Conservation (phyloP, 2,888 invertebrate species). For the Plebejus argus region DNA sequence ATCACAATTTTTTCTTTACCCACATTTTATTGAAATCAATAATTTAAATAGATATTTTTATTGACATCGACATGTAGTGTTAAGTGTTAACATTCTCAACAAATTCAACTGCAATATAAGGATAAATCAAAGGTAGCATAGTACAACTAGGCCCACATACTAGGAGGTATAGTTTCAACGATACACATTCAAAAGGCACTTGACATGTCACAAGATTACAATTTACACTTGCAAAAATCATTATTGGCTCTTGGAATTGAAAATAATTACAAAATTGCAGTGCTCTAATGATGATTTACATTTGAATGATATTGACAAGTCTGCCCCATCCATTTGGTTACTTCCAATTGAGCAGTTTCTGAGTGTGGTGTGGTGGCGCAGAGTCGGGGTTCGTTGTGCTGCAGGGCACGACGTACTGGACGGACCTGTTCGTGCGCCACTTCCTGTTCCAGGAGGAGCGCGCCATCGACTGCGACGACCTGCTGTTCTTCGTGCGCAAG, state of each 20-base stretch:
- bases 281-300: not conserved
- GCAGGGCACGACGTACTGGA: slow-evolving; percentile 97
- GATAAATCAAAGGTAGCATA: not conserved
- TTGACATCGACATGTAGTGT: not conserved
- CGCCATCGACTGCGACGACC: slow-evolving; percentile 95
- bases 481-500: slow-evolving; percentile 97
- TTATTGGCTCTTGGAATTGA: slow-evolving; percentile 4
- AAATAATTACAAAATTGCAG: not conserved
- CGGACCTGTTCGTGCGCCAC: slow-evolving; percentile 95
- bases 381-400: slow-evolving; percentile 96
- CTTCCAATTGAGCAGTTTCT: not conserved
- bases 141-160: not conserved
- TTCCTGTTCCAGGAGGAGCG: slow-evolving; percentile 95
- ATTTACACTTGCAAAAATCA: slow-evolving; percentile 7
- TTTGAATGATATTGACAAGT: not conserved
- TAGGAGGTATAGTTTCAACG: slow-evolving; percentile 3
- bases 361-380: slow-evolving; percentile 56
- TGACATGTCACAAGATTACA: slow-evolving; percentile 26
- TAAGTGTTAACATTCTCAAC: not conserved
- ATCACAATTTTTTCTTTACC: not conserved
- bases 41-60: not conserved
- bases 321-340: not conserved
- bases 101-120: not conserved
- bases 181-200: slow-evolving; percentile 31
- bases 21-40: not conserved